Conservation (phyloP, 2,888 invertebrate genomes). For the Meteorus cinctellus region DNA sequence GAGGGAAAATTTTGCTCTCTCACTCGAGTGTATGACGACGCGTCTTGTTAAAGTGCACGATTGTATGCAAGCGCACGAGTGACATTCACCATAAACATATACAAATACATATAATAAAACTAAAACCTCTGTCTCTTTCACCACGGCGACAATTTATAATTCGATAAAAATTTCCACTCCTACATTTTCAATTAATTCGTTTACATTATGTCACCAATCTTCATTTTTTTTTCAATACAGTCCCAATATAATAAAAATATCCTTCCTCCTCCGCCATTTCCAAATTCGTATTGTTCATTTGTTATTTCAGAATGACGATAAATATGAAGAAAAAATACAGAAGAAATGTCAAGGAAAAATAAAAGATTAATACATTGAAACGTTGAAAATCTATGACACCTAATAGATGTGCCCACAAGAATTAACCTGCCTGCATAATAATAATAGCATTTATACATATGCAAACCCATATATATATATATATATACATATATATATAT, state of each 20-base stretch:
- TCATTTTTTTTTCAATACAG: conserved; percentile 19
- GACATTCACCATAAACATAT: not conserved
- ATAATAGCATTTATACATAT: too few species aligned
- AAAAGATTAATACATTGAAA: not conserved
- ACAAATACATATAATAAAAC: not conserved
- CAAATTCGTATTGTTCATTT: not conserved
- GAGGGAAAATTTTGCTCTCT: conserved; percentile 62
- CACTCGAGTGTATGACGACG: conserved; percentile 38
- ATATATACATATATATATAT: too few species aligned
- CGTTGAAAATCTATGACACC: too few species aligned
- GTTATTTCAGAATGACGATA: not conserved
- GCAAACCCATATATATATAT: too few species aligned
- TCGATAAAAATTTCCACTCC: not conserved
- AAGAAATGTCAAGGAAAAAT: not conserved
- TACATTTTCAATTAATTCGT: not conserved
- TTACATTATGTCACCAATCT: conserved; percentile 26
- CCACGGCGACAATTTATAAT: not conserved
- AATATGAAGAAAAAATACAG: not conserved
- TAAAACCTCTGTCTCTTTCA: conserved; percentile 5
- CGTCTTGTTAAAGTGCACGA: conserved; percentile 15
- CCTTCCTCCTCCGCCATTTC: not conserved
- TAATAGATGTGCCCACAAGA: too few species aligned
- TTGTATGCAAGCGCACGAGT: conserved; percentile 29
- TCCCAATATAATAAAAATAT: not conserved
- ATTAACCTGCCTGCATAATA: too few species aligned